Evolutionary conservation across 2,797 vertebrate genomes (phyloP).

Genomic region (Siniperca scherzeri): DNA sequence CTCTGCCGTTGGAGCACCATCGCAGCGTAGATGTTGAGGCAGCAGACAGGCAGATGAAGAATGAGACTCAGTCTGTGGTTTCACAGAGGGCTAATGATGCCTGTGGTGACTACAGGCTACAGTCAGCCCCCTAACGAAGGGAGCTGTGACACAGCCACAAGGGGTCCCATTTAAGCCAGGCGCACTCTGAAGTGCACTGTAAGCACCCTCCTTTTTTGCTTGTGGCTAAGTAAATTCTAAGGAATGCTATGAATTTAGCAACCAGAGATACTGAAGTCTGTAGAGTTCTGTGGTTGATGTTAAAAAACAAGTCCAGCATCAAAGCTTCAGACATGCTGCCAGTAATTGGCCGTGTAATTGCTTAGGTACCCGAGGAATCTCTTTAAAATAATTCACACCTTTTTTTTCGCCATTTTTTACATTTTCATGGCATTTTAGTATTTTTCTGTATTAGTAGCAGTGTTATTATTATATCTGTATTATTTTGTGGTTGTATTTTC

Average conservation of each 20-base stretch:
- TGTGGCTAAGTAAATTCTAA: slow-evolving; percentile 83
- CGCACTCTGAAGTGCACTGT: slow-evolving; percentile 87
- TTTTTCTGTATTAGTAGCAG: slow-evolving; percentile 24
- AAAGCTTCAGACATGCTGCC: slow-evolving; percentile 68
- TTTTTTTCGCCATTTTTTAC: slow-evolving; percentile 34
- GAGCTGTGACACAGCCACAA: slow-evolving; percentile 89
- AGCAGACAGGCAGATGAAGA: slow-evolving; percentile 89
- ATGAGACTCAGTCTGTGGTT: slow-evolving; percentile 87
- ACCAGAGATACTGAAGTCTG: slow-evolving; percentile 76
- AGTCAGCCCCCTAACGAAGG: slow-evolving; percentile 89
- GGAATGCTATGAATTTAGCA: slow-evolving; percentile 81
- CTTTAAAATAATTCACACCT: slow-evolving; percentile 63
- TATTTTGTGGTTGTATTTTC: slow-evolving; percentile 60
- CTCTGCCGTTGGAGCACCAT: slow-evolving; percentile 76
- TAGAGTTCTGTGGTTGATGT: slow-evolving; percentile 68
- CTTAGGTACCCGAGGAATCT: slow-evolving; percentile 55
- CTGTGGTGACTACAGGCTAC: slow-evolving; percentile 88
- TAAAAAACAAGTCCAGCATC: slow-evolving; percentile 79
- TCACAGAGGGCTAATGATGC: slow-evolving; percentile 89
- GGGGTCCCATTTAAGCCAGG: slow-evolving; percentile 87
- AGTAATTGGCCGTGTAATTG: slow-evolving; percentile 80
- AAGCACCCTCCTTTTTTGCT: slow-evolving; percentile 85
- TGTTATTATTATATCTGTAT: slow-evolving; percentile 50
- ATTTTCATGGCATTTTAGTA: slow-evolving; percentile 16
- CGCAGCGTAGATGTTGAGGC: slow-evolving; percentile 80